A percentile compares a stretch with the other conserved stretches of the same genome.
Conservation (phyloP, 2,113 vertebrate species). For the Aldabrachelys gigantea region DNA sequence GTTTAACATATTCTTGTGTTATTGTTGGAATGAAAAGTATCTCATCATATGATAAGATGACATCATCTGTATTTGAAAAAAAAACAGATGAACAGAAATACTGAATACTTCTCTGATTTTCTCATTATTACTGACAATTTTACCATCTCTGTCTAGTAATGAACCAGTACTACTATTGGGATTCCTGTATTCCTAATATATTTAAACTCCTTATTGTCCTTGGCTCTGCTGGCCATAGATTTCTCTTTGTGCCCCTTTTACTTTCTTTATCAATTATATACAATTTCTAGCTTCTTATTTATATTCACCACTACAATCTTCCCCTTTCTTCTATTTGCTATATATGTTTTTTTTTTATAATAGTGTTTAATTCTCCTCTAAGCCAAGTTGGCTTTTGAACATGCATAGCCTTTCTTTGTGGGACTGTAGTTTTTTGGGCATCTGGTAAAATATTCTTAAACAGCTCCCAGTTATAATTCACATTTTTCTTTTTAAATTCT, state of each 20-base stretch:
- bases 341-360: background rate
- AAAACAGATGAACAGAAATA: background rate
- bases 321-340: background rate
- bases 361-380: background rate
- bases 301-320: background rate
- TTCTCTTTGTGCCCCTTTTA: background rate
- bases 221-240: background rate
- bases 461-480: background rate
- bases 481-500: background rate
- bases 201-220: background rate
- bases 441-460: background rate
- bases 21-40: background rate
- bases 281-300: background rate
- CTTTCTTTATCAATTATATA: background rate
- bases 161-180: background rate
- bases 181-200: background rate
- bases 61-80: background rate
- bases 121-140: background rate
- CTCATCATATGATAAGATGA: background rate
- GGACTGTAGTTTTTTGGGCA: background rate
- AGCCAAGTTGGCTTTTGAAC: background rate
- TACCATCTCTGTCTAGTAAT: background rate
- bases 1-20: background rate
- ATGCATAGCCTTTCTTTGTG: background rate
- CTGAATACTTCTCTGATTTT: background rate